These are phyloP conservation scores for Tetramorium alpestre DNA, from an alignment of 1,140 invertebrate species.

Conservation along the genomic window DNA sequence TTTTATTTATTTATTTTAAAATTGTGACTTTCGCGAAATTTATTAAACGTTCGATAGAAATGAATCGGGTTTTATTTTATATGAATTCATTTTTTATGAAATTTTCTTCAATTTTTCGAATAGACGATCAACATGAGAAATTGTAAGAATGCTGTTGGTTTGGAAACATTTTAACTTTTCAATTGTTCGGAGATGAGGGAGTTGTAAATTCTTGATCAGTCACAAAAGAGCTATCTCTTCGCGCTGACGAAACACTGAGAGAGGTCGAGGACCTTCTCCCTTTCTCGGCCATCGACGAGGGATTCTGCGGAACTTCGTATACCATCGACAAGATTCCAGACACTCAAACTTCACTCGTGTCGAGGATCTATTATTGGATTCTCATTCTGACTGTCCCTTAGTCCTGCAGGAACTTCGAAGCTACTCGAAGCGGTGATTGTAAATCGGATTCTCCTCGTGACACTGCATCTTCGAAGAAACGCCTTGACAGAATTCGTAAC, in stretches of 20 bases:
- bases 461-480: slow-evolving; percentile 44
- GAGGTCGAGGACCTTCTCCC: slow-evolving; percentile 47
- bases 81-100: not conserved
- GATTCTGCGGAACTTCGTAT: slow-evolving; percentile 44
- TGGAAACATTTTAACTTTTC: slow-evolving; percentile 25
- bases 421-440: slow-evolving; percentile 54
- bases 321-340: slow-evolving; percentile 38
- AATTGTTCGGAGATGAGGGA: not conserved
- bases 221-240: slow-evolving; percentile 31
- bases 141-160: not conserved
- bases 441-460: slow-evolving; percentile 54
- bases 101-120: not conserved
- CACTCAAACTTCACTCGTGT: slow-evolving; percentile 56
- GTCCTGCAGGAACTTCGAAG: slow-evolving; percentile 49
- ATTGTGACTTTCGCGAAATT: not conserved
- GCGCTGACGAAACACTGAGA: slow-evolving; percentile 53
- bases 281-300: slow-evolving; percentile 23
- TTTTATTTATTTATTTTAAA: not conserved
- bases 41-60: not conserved
- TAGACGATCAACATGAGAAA: not conserved
- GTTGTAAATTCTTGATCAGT: slow-evolving; percentile 45
- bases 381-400: slow-evolving; percentile 48
- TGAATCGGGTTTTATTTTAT: not conserved
- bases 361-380: slow-evolving; percentile 58
- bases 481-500: slow-evolving; percentile 42